These are phyloP conservation scores for Physella acuta DNA, from an alignment of 1,140 invertebrate genomes.

Conservation along the genomic window DNA sequence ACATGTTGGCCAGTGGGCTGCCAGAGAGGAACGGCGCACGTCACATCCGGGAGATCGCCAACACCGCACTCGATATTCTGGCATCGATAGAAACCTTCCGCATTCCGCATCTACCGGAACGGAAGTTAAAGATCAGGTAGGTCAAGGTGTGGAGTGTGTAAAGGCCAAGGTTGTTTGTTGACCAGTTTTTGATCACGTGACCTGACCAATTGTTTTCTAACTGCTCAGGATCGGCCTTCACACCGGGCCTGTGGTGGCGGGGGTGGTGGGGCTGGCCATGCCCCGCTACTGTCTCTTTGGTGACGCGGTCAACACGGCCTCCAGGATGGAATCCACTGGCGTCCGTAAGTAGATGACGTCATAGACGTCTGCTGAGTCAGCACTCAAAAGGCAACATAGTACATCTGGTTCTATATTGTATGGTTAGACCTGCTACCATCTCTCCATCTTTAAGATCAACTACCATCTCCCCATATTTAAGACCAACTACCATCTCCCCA, in stretches of 20 bases:
- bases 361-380: no score
- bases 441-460: no score
- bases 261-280: slow-evolving; percentile 88
- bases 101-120: slow-evolving; percentile 80
- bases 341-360: slow-evolving; percentile 44
- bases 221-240: slow-evolving; percentile 39
- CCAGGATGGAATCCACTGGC: slow-evolving; percentile 85
- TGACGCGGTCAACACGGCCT: slow-evolving; percentile 90
- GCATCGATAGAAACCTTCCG: slow-evolving; percentile 81
- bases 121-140: slow-evolving; percentile 84
- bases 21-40: slow-evolving; percentile 56
- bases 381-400: no score
- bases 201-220: no score
- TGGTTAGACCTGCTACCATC: no score
- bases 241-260: slow-evolving; percentile 82
- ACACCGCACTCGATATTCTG: slow-evolving; percentile 83
- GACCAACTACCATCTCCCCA: no score
- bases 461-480: no score
- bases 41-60: slow-evolving; percentile 79
- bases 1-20: slow-evolving; percentile 56
- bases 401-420: no score
- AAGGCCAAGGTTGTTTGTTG: no score
- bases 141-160: no score
- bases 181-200: no score
- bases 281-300: slow-evolving; percentile 83